These are phyloP conservation scores for Drosophila sulfurigaster DNA, from an alignment of 1,140 invertebrate species.

Conservation along the genomic window DNA sequence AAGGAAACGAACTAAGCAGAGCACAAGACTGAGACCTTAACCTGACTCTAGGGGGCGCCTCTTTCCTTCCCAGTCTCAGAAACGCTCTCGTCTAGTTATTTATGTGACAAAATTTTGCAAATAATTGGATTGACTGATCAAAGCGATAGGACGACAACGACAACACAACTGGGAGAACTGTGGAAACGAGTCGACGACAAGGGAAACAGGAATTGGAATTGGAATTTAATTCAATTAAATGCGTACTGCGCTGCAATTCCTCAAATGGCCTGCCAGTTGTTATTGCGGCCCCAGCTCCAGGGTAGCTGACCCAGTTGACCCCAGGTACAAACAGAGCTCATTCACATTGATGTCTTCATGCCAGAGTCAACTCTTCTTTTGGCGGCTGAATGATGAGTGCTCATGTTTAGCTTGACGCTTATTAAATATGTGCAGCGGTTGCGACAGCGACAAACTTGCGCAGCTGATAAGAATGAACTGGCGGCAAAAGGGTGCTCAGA, in stretches of 20 bases:
- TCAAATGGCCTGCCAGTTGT: slow-evolving; percentile 73
- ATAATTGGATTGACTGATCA: slow-evolving; percentile 85
- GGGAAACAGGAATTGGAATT: not conserved
- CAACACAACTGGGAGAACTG: slow-evolving; percentile 1
- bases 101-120: slow-evolving; percentile 85
- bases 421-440: slow-evolving; percentile 75
- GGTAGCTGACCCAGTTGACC: slow-evolving; percentile 63
- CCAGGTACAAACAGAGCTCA: not conserved
- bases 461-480: slow-evolving; percentile 46
- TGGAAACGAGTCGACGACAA: slow-evolving; percentile 13
- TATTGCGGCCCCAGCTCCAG: slow-evolving; percentile 8
- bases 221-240: slow-evolving; percentile 85
- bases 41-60: slow-evolving; percentile 39
- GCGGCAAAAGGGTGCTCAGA: not conserved
- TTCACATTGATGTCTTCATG: slow-evolving; percentile 71
- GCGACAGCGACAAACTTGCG: slow-evolving; percentile 24
- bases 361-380: slow-evolving; percentile 1
- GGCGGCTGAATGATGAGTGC: slow-evolving; percentile 60
- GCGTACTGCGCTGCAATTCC: slow-evolving; percentile 80
- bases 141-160: slow-evolving; percentile 73
- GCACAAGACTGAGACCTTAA: slow-evolving; percentile 12
- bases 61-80: not conserved
- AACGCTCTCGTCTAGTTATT: slow-evolving; percentile 75
- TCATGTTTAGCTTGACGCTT: slow-evolving; percentile 64
- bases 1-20: slow-evolving; percentile 48